These are phyloP conservation scores for Bostrychus sinensis DNA, from an alignment of 2,113 vertebrate species.

Conservation along the genomic window DNA sequence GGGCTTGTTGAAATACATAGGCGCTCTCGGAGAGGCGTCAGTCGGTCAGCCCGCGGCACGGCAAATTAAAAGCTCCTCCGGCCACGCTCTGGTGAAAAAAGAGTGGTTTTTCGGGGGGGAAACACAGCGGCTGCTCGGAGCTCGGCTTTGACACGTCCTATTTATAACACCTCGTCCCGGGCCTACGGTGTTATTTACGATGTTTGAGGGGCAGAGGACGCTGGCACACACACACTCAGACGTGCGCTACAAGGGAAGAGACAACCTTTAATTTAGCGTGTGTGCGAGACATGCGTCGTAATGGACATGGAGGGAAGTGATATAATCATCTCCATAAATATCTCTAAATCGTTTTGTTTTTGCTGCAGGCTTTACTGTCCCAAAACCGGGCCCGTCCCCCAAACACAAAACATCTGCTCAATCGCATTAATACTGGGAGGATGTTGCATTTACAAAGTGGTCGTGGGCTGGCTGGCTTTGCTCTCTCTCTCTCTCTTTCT, in stretches of 20 bases:
- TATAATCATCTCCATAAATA: slow-evolving; percentile 76
- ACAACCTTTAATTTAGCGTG: slow-evolving; percentile 75
- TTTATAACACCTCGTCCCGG: slow-evolving; percentile 90
- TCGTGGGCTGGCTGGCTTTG: slow-evolving; percentile 46
- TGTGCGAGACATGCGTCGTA: slow-evolving; percentile 64
- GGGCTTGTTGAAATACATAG: slow-evolving; percentile 90
- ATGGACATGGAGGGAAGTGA: slow-evolving; percentile 64
- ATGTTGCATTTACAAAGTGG: slow-evolving; percentile 73
- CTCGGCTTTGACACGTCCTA: slow-evolving; percentile 87
- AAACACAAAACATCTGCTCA: slow-evolving; percentile 79
- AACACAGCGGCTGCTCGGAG: slow-evolving; percentile 79
- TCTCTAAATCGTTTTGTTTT: slow-evolving; percentile 58
- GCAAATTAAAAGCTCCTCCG: slow-evolving; percentile 91
- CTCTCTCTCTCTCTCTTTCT: too few species aligned
- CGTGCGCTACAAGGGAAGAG: slow-evolving; percentile 58
- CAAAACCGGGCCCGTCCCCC: slow-evolving; percentile 49
- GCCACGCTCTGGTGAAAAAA: slow-evolving; percentile 79
- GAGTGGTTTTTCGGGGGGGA: slow-evolving; percentile 73
- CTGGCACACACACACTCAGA: slow-evolving; percentile 62
- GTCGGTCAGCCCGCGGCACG: slow-evolving; percentile 85
- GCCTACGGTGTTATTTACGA: slow-evolving; percentile 77
- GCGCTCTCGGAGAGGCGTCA: slow-evolving; percentile 88
- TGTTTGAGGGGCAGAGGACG: slow-evolving; percentile 47
- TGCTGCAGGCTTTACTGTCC: slow-evolving; percentile 65
- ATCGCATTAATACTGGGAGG: slow-evolving; percentile 69